Evolutionary conservation across 2,113 vertebrate genomes (phyloP).

Genomic region (Macrotus californicus): DNA sequence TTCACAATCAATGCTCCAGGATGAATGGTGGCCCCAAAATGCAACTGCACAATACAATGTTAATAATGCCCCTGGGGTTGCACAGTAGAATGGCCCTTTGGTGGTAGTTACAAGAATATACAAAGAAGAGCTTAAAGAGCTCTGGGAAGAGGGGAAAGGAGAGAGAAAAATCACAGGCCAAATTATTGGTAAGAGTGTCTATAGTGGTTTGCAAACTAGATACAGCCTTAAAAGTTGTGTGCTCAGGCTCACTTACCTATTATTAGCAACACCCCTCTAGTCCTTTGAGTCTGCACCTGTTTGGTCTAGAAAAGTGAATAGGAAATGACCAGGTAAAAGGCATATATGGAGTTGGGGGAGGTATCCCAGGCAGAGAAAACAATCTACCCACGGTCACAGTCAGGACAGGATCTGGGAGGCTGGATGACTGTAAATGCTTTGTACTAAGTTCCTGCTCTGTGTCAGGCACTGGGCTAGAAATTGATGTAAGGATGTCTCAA

Average conservation of each 20-base stretch:
- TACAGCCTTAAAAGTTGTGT: neutral
- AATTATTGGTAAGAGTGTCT: neutral
- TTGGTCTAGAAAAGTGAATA: neutral
- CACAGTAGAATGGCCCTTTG: neutral
- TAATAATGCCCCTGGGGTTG: neutral
- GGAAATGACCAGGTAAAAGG: neutral
- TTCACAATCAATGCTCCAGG: neutral
- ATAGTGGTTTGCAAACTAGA: neutral
- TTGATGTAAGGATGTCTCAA: neutral
- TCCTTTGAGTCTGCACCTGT: neutral
- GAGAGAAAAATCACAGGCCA: neutral
- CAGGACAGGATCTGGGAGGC: neutral
- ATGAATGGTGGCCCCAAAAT: neutral
- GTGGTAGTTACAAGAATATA: neutral
- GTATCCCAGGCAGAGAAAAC: neutral
- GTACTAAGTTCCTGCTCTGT: neutral
- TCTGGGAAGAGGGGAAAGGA: neutral
- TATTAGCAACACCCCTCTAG: neutral
- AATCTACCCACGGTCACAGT: accelerated
- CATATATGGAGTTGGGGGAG: accelerated
- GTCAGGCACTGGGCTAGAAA: neutral
- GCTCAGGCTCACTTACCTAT: neutral
- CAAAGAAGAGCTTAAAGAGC: neutral
- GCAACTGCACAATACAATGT: neutral
- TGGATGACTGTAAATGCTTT: neutral